Evolutionary conservation across 2,797 vertebrate genomes (phyloP).

Genomic region (Artibeus jamaicensis): DNA sequence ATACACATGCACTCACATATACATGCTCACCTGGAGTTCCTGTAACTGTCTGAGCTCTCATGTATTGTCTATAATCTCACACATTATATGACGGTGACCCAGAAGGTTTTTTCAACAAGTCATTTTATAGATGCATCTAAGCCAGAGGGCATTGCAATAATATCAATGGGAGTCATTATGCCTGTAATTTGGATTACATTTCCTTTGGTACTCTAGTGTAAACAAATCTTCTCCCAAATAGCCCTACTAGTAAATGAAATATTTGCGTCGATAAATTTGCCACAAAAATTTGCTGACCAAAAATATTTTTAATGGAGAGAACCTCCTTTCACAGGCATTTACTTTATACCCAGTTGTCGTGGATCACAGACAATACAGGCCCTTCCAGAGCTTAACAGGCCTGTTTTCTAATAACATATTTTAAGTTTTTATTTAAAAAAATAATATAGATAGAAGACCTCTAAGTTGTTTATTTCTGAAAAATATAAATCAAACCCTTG

Average conservation of each 20-base stretch:
- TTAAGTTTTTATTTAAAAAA: slow-evolving; percentile 18
- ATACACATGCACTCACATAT: neutral
- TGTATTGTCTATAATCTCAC: neutral
- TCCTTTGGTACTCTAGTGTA: slow-evolving; percentile 38
- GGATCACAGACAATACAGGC: neutral
- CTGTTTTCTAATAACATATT: neutral
- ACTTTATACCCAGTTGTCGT: neutral
- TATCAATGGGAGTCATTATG: slow-evolving; percentile 38
- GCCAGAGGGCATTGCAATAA: neutral
- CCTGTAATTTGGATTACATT: slow-evolving; percentile 53
- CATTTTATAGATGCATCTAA: slow-evolving; percentile 16
- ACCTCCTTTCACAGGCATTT: slow-evolving; percentile 43
- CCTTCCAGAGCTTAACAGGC: slow-evolving; percentile 23
- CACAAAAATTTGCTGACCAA: slow-evolving; percentile 62
- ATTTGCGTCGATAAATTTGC: slow-evolving; percentile 62
- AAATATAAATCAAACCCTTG: slow-evolving; percentile 32
- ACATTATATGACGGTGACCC: slow-evolving; percentile 19
- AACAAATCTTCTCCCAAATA: slow-evolving; percentile 67
- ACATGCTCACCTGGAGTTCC: neutral
- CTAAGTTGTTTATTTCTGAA: slow-evolving; percentile 13
- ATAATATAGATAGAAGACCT: slow-evolving; percentile 35
- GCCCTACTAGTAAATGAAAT: slow-evolving; percentile 69
- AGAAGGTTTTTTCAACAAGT: neutral
- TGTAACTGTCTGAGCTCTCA: neutral
- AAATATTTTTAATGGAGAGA: slow-evolving; percentile 52